phyloP scores from a whole-genome alignment of 1,140 invertebrate genomes.

The Euborellia annulipes region DNA sequence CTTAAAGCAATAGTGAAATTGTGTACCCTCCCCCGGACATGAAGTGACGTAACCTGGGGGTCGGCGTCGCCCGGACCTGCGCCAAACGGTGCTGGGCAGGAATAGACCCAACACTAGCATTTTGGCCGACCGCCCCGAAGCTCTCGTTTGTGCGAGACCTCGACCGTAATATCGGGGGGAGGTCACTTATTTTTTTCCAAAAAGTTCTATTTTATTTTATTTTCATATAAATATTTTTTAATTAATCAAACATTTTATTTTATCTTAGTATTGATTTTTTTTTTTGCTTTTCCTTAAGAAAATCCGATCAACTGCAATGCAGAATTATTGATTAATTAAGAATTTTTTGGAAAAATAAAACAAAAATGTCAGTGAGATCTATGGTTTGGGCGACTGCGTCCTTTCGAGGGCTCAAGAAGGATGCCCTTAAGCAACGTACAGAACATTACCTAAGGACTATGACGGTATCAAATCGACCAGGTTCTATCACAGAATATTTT shows the following conservation, averaged over 20 bases:
- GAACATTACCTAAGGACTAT: constrained; percentile 50
- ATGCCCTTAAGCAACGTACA: constrained; percentile 49
- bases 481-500: not conserved
- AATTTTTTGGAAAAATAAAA: constrained; percentile 1
- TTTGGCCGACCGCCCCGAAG: too few species aligned
- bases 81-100: too few species aligned
- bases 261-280: too few species aligned
- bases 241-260: too few species aligned
- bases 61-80: constrained; percentile 1
- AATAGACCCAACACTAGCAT: too few species aligned
- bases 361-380: not conserved
- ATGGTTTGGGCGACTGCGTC: constrained; percentile 21
- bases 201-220: too few species aligned
- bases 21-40: not conserved
- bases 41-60: constrained; percentile 2
- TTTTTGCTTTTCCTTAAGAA: too few species aligned
- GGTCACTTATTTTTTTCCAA: too few species aligned
- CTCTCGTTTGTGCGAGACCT: too few species aligned
- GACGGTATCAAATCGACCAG: constrained; percentile 36
- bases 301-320: not conserved
- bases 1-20: not conserved
- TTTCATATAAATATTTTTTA: too few species aligned
- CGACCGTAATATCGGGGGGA: too few species aligned
- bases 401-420: constrained; percentile 59
- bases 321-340: not conserved